Conservation (phyloP, 2,113 vertebrate species). For the Deroptyus accipitrinus region DNA sequence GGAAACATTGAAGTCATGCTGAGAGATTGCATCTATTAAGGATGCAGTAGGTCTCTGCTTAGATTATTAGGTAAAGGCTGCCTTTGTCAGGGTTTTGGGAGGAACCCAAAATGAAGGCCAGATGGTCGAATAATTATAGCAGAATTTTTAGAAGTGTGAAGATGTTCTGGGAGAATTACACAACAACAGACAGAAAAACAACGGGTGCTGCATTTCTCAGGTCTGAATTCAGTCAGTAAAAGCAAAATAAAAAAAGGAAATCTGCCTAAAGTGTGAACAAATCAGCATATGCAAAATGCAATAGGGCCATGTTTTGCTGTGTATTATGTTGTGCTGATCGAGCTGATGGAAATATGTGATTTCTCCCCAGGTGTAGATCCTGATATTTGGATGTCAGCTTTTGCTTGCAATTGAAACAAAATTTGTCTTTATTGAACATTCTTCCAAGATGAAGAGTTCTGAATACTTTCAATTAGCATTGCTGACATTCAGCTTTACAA, state of each 20-base stretch:
- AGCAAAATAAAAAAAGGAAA: neutral
- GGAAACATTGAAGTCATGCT: neutral
- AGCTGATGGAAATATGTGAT: neutral
- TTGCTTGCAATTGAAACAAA: neutral
- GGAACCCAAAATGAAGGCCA: neutral
- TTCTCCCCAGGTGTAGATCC: neutral
- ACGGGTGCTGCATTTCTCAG: neutral
- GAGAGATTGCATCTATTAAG: neutral
- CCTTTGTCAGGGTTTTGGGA: neutral
- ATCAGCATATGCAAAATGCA: neutral
- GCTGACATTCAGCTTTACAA: neutral
- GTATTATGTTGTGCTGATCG: neutral
- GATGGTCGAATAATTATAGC: constrained; percentile 11
- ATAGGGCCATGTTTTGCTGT: neutral
- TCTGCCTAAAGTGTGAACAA: neutral
- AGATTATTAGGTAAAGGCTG: neutral
- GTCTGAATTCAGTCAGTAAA: neutral
- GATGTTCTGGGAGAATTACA: neutral
- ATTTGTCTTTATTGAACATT: neutral
- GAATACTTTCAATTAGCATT: neutral
- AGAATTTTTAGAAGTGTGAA: constrained; percentile 2
- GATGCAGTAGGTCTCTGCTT: neutral
- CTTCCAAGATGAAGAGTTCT: neutral
- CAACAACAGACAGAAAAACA: neutral
- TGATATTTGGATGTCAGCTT: neutral